Evolutionary conservation across 2,888 invertebrate species (phyloP), one percentile per base, ranked within the genome.

Genomic region (Steinernema carpocapsae): DNA sequence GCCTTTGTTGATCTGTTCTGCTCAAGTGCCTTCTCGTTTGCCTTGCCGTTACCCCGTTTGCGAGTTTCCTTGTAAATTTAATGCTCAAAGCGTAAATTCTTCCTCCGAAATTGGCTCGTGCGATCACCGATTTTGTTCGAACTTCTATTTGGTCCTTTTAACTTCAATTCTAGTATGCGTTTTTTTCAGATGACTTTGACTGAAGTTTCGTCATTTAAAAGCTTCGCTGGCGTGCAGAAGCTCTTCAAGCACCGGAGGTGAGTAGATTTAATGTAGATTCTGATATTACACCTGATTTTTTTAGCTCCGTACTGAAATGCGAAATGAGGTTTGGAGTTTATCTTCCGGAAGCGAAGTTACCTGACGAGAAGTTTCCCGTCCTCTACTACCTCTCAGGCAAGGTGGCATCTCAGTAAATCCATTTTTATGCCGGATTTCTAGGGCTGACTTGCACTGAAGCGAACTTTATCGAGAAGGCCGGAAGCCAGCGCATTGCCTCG

Each of bases 391-490:
- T 86, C 10, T 87, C 87, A 0, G 95, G 88, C 86, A 76, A 77
- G 87, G 88, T 72, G 29, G 48, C 78, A 37, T 29, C n/a, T 24
- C 48, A 29, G 14, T 24, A 71, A 24, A 7, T 19, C 2, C n/a
- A 14, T n/a, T 72, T 76, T 56, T 72, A 37, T 29, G 12, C 24
- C 46, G 3, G 2, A 3, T 45, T 76, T 77, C 59, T 19, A 82
- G 82, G 97, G 0, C 90, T 97, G 42, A 93, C 93, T 0, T 97
- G 97, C 88, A 94, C 92, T 14, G 97, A 99, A 88, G 93, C 94
- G 86, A 99, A 99, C 90, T 96, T 97, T 87, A 92, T 96, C 78
- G 92, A 93, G 72, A 99, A 99, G 89, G 92, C 95, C 64, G 97
- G 96, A n/a, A 93, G 94, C 77, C 99, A 99, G 90, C 91, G 91